Conservation (phyloP, 2,797 vertebrate species). For the Poliocrania exsul region DNA sequence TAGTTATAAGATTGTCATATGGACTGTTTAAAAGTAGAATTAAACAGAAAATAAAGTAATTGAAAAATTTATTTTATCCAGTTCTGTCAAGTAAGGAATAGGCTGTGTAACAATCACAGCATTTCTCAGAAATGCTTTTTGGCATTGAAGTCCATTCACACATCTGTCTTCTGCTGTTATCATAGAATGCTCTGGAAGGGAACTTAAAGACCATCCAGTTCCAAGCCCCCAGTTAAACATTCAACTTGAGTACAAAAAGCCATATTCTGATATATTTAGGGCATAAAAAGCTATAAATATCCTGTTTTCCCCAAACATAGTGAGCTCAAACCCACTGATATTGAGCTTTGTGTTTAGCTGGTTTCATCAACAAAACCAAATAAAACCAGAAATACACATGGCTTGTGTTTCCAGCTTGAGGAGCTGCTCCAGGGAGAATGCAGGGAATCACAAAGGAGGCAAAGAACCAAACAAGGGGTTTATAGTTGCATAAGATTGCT, state of each 20-base stretch:
- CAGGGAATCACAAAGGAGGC: background rate
- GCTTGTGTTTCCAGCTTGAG: background rate
- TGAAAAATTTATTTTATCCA: background rate
- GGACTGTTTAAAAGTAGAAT: background rate
- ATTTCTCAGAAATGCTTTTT: background rate
- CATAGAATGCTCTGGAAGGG: background rate
- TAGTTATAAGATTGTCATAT: background rate
- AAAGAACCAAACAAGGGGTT: background rate
- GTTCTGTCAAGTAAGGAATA: background rate
- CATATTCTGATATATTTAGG: background rate
- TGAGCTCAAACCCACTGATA: background rate
- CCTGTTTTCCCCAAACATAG: background rate
- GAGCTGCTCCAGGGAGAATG: background rate
- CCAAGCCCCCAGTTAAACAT: background rate
- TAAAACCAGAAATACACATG: fast-evolving
- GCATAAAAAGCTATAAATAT: background rate
- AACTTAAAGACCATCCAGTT: background rate
- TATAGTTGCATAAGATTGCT: background rate
- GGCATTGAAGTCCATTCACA: background rate
- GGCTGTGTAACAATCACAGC: background rate
- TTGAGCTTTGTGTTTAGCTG: background rate
- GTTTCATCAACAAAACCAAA: background rate
- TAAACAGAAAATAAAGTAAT: background rate
- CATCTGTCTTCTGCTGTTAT: background rate
- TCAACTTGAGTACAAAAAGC: background rate